These are phyloP conservation scores for Rhinoderma darwinii DNA, from an alignment of 2,113 vertebrate species.

Conservation along the genomic window DNA sequence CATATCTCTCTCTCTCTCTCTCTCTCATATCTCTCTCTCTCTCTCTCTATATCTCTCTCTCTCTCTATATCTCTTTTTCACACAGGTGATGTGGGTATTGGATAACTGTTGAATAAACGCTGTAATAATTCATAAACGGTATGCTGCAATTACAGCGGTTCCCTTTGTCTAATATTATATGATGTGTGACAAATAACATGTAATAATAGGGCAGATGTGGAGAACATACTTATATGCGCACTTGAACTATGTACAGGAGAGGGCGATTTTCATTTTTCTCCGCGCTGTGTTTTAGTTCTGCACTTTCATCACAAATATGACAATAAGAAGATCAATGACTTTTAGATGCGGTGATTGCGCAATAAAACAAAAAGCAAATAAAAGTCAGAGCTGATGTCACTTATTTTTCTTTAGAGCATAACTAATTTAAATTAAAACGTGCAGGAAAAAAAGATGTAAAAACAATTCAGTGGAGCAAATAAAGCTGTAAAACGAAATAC, in stretches of 20 bases:
- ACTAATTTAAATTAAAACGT: background rate
- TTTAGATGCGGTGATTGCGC: background rate
- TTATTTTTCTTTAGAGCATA: background rate
- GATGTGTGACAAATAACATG: background rate
- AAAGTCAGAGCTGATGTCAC: background rate
- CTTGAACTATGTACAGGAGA: slow-evolving; percentile 22
- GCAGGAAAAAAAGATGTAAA: background rate
- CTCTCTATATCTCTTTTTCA: background rate
- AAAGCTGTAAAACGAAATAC: background rate
- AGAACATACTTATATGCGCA: background rate
- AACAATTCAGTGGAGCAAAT: background rate
- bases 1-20: too few species aligned
- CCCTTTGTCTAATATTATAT: background rate
- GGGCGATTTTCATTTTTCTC: background rate
- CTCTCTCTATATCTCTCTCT: too few species aligned
- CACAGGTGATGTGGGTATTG: background rate
- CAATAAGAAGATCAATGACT: slow-evolving; percentile 23
- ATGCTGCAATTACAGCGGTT: background rate
- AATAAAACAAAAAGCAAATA: background rate
- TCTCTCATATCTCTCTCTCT: too few species aligned
- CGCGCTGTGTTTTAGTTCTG: background rate
- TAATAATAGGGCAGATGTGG: background rate
- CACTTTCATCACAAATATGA: background rate
- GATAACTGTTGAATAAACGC: background rate
- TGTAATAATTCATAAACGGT: background rate